These are phyloP conservation scores for Agrotis puta DNA, from an alignment of 2,888 invertebrate species.

Conservation along the genomic window DNA sequence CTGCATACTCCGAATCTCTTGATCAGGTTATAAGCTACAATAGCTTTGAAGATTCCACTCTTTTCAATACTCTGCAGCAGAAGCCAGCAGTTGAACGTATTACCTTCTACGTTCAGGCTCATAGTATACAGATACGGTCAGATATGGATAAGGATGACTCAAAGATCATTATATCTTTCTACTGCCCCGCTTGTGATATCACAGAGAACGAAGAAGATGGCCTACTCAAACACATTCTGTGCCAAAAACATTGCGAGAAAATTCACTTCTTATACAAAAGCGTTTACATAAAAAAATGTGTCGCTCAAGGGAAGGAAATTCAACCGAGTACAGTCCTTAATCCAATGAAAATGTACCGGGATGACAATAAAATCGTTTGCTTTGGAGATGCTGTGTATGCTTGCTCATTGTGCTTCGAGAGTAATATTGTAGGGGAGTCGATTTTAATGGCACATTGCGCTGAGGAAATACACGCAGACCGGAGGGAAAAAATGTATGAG, in stretches of 20 bases:
- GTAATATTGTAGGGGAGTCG: conserved; percentile 84
- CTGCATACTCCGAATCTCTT: conserved; percentile 85
- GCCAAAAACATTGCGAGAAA: conserved; percentile 83
- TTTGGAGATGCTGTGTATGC: conserved; percentile 87
- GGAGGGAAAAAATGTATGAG: conserved; percentile 77
- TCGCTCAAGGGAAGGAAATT: conserved; percentile 82
- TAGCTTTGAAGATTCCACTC: conserved; percentile 83
- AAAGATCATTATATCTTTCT: conserved; percentile 77
- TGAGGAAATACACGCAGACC: conserved; percentile 76
- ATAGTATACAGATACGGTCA: conserved; percentile 82
- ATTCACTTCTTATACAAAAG: conserved; percentile 88
- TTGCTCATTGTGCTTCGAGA: conserved; percentile 86
- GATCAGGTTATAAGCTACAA: conserved; percentile 85
- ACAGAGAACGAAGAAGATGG: conserved; percentile 80
- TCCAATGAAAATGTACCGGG: conserved; percentile 87
- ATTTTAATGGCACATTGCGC: conserved; percentile 84
- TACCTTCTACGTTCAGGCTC: conserved; percentile 86
- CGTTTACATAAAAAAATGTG: conserved; percentile 86
- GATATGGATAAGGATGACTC: conserved; percentile 73
- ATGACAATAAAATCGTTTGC: conserved; percentile 88
- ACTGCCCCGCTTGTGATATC: conserved; percentile 80
- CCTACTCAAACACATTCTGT: conserved; percentile 81
- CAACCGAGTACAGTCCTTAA: conserved; percentile 86
- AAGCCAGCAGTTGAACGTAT: conserved; percentile 85
- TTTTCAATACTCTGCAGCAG: conserved; percentile 79